Evolutionary conservation across 1,140 invertebrate genomes (phyloP).

Genomic region (Melipona quadrifasciata): DNA sequence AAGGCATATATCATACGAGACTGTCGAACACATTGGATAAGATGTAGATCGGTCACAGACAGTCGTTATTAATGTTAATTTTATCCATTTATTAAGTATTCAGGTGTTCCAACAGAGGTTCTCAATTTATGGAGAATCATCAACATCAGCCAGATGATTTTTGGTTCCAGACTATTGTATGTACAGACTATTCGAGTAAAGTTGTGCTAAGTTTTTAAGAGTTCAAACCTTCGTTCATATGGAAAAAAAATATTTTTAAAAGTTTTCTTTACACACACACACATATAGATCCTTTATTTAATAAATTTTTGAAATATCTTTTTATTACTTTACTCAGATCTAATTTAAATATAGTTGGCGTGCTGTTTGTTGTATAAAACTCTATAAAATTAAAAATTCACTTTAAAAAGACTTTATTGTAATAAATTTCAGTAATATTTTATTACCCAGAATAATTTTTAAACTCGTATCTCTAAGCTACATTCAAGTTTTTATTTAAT

Average conservation of each 20-base stretch:
- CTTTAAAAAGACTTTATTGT: not conserved
- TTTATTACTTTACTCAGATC: not conserved
- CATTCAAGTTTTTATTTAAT: not conserved
- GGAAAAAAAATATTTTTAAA: not conserved
- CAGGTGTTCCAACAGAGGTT: conserved; percentile 80
- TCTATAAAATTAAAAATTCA: not conserved
- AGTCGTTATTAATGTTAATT: conserved; percentile 82
- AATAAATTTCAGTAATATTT: not conserved
- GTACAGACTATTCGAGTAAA: not conserved
- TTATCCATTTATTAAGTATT: conserved; percentile 83
- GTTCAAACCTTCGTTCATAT: not conserved
- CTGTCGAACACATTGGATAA: conserved; percentile 75
- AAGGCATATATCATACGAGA: conserved; percentile 72
- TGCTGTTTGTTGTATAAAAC: not conserved
- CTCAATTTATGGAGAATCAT: conserved; percentile 62
- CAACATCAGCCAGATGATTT: not conserved
- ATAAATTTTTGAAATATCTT: not conserved
- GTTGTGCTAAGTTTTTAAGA: not conserved
- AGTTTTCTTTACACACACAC: not conserved
- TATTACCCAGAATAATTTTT: not conserved
- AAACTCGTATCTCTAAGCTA: not conserved
- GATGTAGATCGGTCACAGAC: conserved; percentile 79
- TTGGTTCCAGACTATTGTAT: not conserved
- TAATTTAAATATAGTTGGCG: not conserved
- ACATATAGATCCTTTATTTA: not conserved